A percentile compares a stretch with the other conserved stretches of the same genome.
phyloP scores from a whole-genome alignment of 2,888 invertebrate species.

The Nipponacmea schrenckii region DNA sequence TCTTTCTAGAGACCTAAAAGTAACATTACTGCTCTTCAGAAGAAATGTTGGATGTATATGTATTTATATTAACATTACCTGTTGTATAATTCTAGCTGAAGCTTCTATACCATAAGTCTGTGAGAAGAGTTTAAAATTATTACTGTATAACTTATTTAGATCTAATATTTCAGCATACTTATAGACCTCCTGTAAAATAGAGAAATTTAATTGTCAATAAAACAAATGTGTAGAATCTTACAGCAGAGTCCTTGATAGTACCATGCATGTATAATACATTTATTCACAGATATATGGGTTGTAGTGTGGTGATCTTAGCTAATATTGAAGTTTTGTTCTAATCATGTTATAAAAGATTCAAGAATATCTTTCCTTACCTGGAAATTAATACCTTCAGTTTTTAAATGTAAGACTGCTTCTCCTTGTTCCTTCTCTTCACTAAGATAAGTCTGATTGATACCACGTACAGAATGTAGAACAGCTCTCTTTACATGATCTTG shows the following conservation, averaged over 20 bases:
- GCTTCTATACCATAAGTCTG: slow-evolving; percentile 96
- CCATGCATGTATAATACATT: too few relatives aligned
- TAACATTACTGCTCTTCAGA: too few relatives aligned
- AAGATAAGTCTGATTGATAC: slow-evolving; percentile 87
- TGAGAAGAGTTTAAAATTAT: slow-evolving; percentile 92
- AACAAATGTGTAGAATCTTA: too few relatives aligned
- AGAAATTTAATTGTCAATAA: neutral
- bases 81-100: slow-evolving; percentile 87
- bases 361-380: slow-evolving; percentile 67
- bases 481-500: slow-evolving; percentile 77
- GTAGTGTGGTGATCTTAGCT: too few relatives aligned
- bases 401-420: slow-evolving; percentile 72
- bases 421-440: slow-evolving; percentile 69
- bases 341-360: too few relatives aligned
- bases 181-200: slow-evolving; percentile 79
- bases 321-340: too few relatives aligned
- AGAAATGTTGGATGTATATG: neutral
- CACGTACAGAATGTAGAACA: slow-evolving; percentile 82
- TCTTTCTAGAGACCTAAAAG: too few relatives aligned
- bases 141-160: slow-evolving; percentile 85
- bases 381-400: slow-evolving; percentile 96
- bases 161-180: slow-evolving; percentile 77
- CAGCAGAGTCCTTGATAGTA: too few relatives aligned
- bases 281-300: too few relatives aligned
- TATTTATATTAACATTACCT: slow-evolving; percentile 69